A percentile compares a stretch with the other conserved stretches of the same genome.
Conservation (phyloP, 2,888 invertebrate species). For the Agrochola circellaris region DNA sequence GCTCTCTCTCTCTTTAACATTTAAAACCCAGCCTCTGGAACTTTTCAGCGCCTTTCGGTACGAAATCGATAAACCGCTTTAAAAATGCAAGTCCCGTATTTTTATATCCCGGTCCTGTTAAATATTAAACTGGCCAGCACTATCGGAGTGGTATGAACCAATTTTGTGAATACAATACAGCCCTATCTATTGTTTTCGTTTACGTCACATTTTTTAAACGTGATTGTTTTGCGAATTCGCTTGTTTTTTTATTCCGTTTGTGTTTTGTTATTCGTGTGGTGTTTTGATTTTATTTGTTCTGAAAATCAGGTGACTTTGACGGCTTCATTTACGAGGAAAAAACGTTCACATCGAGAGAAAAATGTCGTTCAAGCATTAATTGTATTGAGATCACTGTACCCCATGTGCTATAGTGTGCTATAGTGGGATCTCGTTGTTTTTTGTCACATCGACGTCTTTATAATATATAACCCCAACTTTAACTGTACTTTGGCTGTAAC, state of each 20-base stretch:
- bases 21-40: conserved; percentile 41
- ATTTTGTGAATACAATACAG: conserved; percentile 54
- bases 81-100: conserved; percentile 65
- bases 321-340: background rate
- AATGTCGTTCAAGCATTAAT: background rate
- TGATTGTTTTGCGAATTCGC: conserved; percentile 36
- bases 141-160: conserved; percentile 51
- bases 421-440: background rate
- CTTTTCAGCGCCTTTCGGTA: conserved; percentile 39
- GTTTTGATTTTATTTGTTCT: conserved; percentile 30
- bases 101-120: conserved; percentile 40
- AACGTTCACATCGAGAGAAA: background rate
- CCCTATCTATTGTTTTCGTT: conserved; percentile 51
- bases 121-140: conserved; percentile 45
- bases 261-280: conserved; percentile 12
- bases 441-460: background rate
- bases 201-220: conserved; percentile 50
- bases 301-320: background rate
- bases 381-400: background rate
- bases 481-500: too few species aligned
- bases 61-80: conserved; percentile 61
- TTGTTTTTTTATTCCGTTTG: conserved; percentile 20
- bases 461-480: too few species aligned
- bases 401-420: background rate
- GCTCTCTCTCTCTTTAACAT: conserved; percentile 37